A percentile compares a stretch with the other conserved stretches of the same genome.
phyloP scores from a whole-genome alignment of 2,888 invertebrate genomes.

The Eupithecia vulgata region DNA sequence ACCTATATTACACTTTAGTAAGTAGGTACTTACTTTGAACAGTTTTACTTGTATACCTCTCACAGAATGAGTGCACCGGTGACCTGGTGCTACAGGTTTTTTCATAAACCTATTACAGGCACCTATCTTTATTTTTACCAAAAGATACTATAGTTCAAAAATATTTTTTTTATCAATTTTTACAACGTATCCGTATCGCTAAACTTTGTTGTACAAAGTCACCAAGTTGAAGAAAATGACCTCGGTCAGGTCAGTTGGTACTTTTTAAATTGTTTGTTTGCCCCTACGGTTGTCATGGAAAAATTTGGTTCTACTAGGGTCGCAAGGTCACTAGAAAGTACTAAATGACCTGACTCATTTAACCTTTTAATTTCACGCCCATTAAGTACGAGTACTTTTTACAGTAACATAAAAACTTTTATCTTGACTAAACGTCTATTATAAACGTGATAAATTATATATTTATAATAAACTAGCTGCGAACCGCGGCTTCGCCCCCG shows the following conservation, averaged over 20 bases:
- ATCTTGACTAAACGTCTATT: no score
- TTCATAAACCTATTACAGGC: no score
- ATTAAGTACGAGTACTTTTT: not conserved
- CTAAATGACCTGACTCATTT: not conserved
- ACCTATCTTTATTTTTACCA: no score
- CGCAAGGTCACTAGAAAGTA: slow-evolving; percentile 2
- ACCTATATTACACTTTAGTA: no score
- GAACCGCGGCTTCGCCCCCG: no score
- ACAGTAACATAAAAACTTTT: not conserved
- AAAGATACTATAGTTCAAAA: no score
- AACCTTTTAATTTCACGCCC: not conserved
- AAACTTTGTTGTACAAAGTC: not conserved
- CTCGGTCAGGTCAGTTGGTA: not conserved
- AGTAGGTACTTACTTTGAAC: no score
- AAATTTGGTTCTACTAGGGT: not conserved
- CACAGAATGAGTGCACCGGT: no score
- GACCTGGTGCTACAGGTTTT: no score
- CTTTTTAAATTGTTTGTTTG: slow-evolving; percentile 27
- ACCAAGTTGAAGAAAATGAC: not conserved
- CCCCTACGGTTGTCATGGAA: slow-evolving; percentile 35
- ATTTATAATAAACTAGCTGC: no score
- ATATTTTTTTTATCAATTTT: not conserved
- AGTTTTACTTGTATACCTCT: no score
- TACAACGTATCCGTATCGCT: not conserved
- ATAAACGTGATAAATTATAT: no score